Percentiles rank a stretch among this genome's conserved stretches.
These are phyloP conservation scores for Tetraodon nigroviridis DNA, from an alignment of 2,113 vertebrate genomes.

Conservation along the genomic window DNA sequence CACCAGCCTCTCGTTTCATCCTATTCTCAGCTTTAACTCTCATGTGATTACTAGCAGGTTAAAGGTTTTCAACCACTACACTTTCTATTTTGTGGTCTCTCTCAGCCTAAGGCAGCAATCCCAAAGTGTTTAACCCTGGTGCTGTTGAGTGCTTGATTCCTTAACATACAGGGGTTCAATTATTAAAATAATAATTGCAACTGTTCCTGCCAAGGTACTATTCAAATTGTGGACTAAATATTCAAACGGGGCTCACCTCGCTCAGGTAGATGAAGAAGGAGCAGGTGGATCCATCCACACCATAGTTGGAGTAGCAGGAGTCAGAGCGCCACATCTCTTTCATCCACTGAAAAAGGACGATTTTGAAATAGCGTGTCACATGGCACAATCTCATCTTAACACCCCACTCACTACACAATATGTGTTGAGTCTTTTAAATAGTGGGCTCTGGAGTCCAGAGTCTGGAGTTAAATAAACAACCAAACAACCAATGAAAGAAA, in stretches of 20 bases:
- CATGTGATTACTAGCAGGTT: slow-evolving; percentile 18
- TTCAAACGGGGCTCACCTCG: slow-evolving; percentile 82
- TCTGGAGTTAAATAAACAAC: too few species aligned
- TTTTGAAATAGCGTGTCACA: background rate
- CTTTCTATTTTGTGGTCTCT: background rate
- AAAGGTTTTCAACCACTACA: background rate
- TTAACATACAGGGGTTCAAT: too few species aligned
- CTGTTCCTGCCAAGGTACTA: too few species aligned
- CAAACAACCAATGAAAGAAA: too few species aligned
- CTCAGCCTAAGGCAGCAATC: background rate
- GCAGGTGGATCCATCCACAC: slow-evolving; percentile 92
- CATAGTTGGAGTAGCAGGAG: slow-evolving; percentile 89
- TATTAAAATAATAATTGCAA: too few species aligned
- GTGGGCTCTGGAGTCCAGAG: too few species aligned
- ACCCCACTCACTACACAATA: too few species aligned
- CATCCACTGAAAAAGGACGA: slow-evolving; percentile 85
- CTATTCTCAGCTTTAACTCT: slow-evolving; percentile 25
- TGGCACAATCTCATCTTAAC: background rate
- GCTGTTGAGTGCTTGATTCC: background rate
- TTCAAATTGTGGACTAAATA: background rate
- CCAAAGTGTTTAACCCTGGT: background rate
- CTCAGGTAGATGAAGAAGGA: slow-evolving; percentile 99
- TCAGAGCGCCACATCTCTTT: slow-evolving; percentile 98
- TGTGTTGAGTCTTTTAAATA: too few species aligned
- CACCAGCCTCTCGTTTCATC: slow-evolving; percentile 6